A percentile compares a stretch with the other conserved stretches of the same genome.
Evolutionary conservation across 2,113 vertebrate genomes (phyloP).

Genomic region (Gadus macrocephalus): DNA sequence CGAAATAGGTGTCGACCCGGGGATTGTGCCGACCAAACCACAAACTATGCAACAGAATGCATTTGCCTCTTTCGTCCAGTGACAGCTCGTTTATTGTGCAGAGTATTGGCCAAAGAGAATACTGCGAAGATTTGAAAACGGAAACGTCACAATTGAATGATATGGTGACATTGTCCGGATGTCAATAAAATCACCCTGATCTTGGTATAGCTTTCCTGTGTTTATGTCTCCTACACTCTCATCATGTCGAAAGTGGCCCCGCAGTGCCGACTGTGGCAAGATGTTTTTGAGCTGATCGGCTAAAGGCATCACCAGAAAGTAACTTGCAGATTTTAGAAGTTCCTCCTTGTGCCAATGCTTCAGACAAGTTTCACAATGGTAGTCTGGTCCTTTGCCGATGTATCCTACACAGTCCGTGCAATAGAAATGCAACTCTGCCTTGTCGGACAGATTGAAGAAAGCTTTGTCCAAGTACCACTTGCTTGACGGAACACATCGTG

Average conservation of each 20-base stretch:
- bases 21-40: too few relatives aligned
- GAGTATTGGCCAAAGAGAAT: not conserved
- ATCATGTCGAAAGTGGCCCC: not conserved
- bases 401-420: not conserved
- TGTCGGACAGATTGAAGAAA: too few relatives aligned
- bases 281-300: not conserved
- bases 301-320: not conserved
- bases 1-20: too few relatives aligned
- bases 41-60: too few relatives aligned
- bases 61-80: too few relatives aligned
- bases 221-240: not conserved
- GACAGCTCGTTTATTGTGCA: too few relatives aligned
- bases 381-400: not conserved
- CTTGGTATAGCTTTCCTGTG: not conserved
- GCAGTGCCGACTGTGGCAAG: not conserved
- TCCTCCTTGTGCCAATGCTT: not conserved
- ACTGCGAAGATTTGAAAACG: not conserved
- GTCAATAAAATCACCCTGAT: not conserved
- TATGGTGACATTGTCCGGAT: not conserved
- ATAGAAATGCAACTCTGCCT: not conserved
- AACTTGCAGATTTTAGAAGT: not conserved
- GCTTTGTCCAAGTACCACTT: too few relatives aligned
- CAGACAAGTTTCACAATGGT: not conserved
- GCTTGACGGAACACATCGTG: too few relatives aligned
- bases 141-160: slow-evolving; percentile 1